Conservation (phyloP, 2,888 invertebrate genomes). For the Torymus tubicola region DNA sequence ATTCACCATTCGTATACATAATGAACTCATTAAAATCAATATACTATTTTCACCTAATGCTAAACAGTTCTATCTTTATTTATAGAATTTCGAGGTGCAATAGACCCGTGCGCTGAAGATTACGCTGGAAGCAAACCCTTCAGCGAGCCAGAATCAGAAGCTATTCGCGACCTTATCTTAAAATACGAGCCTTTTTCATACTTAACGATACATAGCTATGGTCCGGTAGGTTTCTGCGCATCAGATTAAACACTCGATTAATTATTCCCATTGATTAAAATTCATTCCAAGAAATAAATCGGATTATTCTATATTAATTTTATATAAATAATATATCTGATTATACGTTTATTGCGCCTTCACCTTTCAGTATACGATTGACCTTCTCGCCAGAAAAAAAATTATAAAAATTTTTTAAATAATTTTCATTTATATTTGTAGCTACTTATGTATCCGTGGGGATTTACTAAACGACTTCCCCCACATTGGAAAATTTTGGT, state of each 20-base stretch:
- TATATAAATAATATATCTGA: too few species aligned
- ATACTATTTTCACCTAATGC: too few species aligned
- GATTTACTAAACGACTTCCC: constrained; percentile 79
- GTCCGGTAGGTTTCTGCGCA: constrained; percentile 73
- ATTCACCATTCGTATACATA: too few species aligned
- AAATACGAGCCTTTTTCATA: constrained; percentile 80
- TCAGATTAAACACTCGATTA: too few species aligned
- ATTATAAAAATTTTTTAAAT: not conserved
- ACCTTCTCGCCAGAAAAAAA: not conserved
- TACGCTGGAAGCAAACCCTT: constrained; percentile 81
- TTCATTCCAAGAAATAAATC: too few species aligned
- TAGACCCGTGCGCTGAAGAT: constrained; percentile 78
- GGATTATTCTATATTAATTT: too few species aligned
- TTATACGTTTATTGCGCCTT: too few species aligned
- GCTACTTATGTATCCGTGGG: constrained; percentile 84
- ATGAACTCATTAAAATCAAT: too few species aligned
- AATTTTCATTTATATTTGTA: constrained; percentile 58
- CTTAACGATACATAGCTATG: constrained; percentile 85
- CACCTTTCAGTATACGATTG: too few species aligned
- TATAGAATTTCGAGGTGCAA: constrained; percentile 76
- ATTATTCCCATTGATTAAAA: too few species aligned
- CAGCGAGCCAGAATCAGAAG: constrained; percentile 82
- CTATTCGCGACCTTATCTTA: constrained; percentile 79
- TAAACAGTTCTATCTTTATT: not conserved
- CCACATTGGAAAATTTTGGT: constrained; percentile 32